Evolutionary conservation across 2,113 vertebrate species (phyloP).

Genomic region (Otolemur garnettii): DNA sequence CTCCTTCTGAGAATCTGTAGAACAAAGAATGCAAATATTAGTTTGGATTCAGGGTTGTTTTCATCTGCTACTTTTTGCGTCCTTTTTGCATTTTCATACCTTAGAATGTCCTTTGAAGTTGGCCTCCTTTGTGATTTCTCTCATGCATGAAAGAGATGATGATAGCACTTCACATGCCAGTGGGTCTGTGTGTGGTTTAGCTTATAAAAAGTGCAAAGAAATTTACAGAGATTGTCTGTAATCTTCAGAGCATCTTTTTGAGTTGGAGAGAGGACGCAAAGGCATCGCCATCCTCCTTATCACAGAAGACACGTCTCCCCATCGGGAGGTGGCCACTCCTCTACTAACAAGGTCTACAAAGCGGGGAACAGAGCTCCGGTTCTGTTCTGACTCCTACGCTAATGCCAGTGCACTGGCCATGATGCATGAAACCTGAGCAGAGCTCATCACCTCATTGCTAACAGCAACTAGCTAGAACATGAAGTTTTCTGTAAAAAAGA

Average conservation of each 20-base stretch:
- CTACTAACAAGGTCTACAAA: neutral
- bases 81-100: neutral
- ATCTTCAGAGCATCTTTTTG: neutral
- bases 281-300: neutral
- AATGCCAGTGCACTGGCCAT: neutral
- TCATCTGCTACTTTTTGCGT: neutral
- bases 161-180: neutral
- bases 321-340: neutral
- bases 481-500: slow-evolving; percentile 5
- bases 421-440: neutral
- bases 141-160: neutral
- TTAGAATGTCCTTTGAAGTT: neutral
- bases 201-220: neutral
- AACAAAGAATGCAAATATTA: neutral
- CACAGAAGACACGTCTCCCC: neutral
- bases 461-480: slow-evolving; percentile 17
- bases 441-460: neutral
- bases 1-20: neutral
- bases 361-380: neutral
- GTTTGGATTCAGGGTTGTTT: neutral
- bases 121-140: neutral
- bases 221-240: neutral
- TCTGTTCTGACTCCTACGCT: slow-evolving; percentile 14
- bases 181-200: neutral
- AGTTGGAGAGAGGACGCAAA: neutral